A percentile compares a stretch with the other conserved stretches of the same genome.
These are phyloP conservation scores for Arge pagana DNA, from an alignment of 2,888 invertebrate species.

Conservation along the genomic window DNA sequence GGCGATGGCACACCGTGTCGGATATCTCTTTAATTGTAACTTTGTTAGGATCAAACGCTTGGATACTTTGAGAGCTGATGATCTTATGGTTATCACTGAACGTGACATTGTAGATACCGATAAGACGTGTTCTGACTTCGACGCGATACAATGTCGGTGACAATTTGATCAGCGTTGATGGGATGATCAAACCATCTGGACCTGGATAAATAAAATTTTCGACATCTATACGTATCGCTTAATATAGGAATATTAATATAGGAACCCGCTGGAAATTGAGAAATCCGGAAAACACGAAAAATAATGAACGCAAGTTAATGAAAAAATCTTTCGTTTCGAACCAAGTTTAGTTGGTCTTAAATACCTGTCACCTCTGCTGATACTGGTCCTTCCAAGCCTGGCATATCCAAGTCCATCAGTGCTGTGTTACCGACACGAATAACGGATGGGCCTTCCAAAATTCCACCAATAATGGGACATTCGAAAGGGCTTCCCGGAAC, in stretches of 20 bases:
- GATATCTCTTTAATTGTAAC: constrained; percentile 75
- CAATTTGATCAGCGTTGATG: constrained; percentile 59
- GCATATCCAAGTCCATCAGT: constrained; percentile 56
- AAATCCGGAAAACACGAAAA: background rate
- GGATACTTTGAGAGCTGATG: constrained; percentile 64
- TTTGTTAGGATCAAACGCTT: constrained; percentile 78
- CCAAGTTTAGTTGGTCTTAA: too few species aligned
- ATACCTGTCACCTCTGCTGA: constrained; percentile 61
- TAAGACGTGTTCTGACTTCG: constrained; percentile 76
- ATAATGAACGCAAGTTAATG: background rate
- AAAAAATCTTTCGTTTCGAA: background rate
- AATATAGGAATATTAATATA: too few species aligned
- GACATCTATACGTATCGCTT: too few species aligned
- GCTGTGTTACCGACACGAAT: constrained; percentile 54
- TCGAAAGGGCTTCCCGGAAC: constrained; percentile 91
- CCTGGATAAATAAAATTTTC: too few species aligned
- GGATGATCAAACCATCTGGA: constrained; percentile 61
- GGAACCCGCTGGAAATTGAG: too few species aligned
- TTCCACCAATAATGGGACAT: constrained; percentile 66
- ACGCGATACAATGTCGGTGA: constrained; percentile 71
- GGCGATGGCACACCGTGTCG: constrained; percentile 80
- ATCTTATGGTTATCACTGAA: constrained; percentile 66
- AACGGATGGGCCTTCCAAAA: constrained; percentile 52
- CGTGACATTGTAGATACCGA: constrained; percentile 76
- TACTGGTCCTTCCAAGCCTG: constrained; percentile 55